These are phyloP conservation scores for Rhorus exstirpatorius DNA, from an alignment of 2,888 invertebrate genomes.

Conservation along the genomic window DNA sequence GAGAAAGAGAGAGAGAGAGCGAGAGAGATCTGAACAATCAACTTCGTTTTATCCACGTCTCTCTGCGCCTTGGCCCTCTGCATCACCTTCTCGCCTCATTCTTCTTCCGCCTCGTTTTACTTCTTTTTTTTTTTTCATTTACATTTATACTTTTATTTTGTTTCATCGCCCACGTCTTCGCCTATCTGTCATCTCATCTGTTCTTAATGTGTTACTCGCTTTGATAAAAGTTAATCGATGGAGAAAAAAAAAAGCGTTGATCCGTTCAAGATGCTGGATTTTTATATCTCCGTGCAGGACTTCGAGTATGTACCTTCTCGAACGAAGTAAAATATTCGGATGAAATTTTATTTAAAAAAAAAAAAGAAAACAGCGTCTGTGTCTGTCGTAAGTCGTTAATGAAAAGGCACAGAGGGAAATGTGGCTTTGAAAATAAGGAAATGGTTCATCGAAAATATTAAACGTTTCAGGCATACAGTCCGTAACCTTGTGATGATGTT, in stretches of 20 bases:
- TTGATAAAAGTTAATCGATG: conserved; percentile 1
- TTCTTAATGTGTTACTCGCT: neutral
- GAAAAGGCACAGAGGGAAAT: too few relatives aligned
- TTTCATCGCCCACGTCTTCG: neutral
- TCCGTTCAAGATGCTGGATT: neutral
- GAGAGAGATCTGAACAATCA: conserved; percentile 2
- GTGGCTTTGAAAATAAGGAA: too few relatives aligned
- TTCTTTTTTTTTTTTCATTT: conserved; percentile 19
- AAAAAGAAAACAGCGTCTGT: too few relatives aligned
- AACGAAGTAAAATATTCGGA: too few relatives aligned
- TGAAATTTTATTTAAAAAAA: too few relatives aligned
- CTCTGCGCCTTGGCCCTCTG: conserved; percentile 20
- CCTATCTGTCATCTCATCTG: neutral
- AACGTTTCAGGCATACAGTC: too few relatives aligned
- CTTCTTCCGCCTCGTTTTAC: conserved; percentile 46
- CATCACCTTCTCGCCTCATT: conserved; percentile 38
- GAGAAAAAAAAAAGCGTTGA: neutral
- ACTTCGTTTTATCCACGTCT: conserved; percentile 31
- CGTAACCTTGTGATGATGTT: too few relatives aligned
- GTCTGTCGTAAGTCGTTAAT: too few relatives aligned
- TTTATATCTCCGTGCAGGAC: too few relatives aligned
- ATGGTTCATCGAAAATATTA: too few relatives aligned
- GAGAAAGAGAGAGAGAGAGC: too few relatives aligned
- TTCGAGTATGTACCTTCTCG: too few relatives aligned
- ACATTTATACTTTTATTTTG: neutral